Evolutionary conservation across 2,888 invertebrate genomes (phyloP).

Genomic region (Emmelina monodactyla): DNA sequence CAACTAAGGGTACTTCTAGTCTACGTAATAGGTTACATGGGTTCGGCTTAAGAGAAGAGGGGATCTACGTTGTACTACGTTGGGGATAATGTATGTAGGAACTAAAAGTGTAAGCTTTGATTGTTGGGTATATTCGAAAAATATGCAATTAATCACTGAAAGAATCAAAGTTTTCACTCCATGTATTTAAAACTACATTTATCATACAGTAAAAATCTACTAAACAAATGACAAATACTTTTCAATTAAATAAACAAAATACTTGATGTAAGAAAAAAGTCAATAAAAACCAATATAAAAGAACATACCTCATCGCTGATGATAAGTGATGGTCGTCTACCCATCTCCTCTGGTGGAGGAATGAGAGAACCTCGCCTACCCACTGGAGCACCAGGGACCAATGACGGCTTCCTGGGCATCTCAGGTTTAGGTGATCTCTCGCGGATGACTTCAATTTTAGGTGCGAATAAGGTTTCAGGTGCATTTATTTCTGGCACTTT

Average conservation of each 20-base stretch:
- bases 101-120: no score
- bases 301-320: constrained; percentile 92
- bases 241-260: no score
- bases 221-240: no score
- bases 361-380: constrained; percentile 81
- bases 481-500: constrained; percentile 76
- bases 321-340: constrained; percentile 87
- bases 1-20: constrained; percentile 41
- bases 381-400: constrained; percentile 66
- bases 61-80: constrained; percentile 42
- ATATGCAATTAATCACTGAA: no score
- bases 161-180: no score
- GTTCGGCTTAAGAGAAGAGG: constrained; percentile 64
- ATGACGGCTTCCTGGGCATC: constrained; percentile 74
- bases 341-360: constrained; percentile 87
- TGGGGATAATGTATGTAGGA: constrained; percentile 22
- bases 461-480: constrained; percentile 68
- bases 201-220: no score
- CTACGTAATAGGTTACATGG: constrained; percentile 57
- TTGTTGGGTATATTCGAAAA: no score
- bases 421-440: constrained; percentile 76
- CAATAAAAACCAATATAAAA: no score
- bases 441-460: constrained; percentile 87
- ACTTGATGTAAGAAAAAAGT: no score
- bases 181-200: no score